A percentile compares a stretch with the other conserved stretches of the same genome.
These are phyloP conservation scores for Apotomis betuletana DNA, from an alignment of 2,888 invertebrate species.

Conservation along the genomic window DNA sequence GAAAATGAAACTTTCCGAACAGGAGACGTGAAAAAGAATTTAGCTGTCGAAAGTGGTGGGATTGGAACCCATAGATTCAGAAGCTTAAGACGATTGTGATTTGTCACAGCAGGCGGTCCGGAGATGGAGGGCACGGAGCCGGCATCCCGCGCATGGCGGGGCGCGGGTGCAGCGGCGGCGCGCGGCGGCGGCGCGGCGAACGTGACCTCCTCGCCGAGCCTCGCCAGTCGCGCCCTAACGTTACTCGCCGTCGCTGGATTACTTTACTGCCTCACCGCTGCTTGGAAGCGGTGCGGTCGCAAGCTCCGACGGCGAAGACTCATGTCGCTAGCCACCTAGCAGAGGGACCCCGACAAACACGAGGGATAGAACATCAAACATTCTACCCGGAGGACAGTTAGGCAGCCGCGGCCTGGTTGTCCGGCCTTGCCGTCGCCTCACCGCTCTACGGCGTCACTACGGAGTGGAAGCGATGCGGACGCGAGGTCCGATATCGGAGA, in stretches of 20 bases:
- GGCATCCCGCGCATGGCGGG: constrained; percentile 83
- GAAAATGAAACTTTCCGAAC: no score
- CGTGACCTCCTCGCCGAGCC: constrained; percentile 50
- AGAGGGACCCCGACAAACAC: constrained; percentile 44
- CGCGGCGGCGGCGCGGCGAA: constrained; percentile 50
- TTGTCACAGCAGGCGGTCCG: constrained; percentile 66
- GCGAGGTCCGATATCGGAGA: no score
- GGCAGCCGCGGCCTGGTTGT: no score
- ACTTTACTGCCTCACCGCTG: constrained; percentile 59
- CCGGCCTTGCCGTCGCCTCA: no score
- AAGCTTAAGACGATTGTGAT: background rate
- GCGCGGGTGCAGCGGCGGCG: constrained; percentile 62
- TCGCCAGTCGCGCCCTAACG: constrained; percentile 56
- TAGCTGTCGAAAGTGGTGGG: no score
- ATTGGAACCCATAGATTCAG: no score
- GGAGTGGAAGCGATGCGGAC: no score
- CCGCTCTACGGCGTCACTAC: no score
- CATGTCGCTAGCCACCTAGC: constrained; percentile 72
- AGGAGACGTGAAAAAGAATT: no score
- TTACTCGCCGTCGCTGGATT: constrained; percentile 56
- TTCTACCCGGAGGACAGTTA: no score
- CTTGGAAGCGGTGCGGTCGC: constrained; percentile 69
- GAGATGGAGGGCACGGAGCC: constrained; percentile 75
- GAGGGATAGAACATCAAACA: background rate
- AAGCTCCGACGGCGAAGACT: constrained; percentile 66